These are phyloP conservation scores for Myodes glareolus DNA, from an alignment of 2,113 vertebrate genomes.

Conservation along the genomic window DNA sequence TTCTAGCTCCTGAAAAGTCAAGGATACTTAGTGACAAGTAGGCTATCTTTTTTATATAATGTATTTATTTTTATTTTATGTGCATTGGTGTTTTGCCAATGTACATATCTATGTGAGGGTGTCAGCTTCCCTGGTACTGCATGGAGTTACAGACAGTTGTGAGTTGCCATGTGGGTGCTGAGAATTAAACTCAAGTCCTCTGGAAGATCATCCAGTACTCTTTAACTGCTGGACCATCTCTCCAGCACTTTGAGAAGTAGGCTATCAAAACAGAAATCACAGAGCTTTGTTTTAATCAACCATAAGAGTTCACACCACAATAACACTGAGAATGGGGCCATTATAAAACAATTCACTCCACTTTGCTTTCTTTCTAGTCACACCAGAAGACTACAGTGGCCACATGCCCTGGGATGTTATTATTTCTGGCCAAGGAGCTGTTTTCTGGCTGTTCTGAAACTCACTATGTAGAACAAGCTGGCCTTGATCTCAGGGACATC, in stretches of 20 bases:
- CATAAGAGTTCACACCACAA: background rate
- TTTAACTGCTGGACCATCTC: background rate
- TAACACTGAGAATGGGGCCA: rapidly evolving
- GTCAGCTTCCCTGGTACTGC: background rate
- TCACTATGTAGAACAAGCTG: background rate
- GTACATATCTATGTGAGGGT: background rate
- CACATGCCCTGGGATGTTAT: background rate
- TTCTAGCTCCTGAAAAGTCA: background rate
- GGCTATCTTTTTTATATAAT: background rate
- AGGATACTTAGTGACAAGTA: background rate
- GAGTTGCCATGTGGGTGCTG: background rate
- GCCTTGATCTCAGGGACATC: background rate
- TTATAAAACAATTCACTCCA: background rate
- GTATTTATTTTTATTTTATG: background rate
- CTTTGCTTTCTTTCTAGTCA: background rate
- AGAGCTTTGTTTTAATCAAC: background rate
- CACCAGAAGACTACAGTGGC: background rate
- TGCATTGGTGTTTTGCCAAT: background rate
- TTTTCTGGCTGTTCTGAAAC: background rate
- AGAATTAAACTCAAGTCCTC: background rate
- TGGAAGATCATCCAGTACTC: background rate
- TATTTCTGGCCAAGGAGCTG: background rate
- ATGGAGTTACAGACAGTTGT: background rate
- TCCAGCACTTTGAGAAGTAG: background rate
- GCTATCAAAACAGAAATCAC: background rate